Evolutionary conservation across 2,113 vertebrate genomes (phyloP).

Genomic region (Triplophysa tibetana): DNA sequence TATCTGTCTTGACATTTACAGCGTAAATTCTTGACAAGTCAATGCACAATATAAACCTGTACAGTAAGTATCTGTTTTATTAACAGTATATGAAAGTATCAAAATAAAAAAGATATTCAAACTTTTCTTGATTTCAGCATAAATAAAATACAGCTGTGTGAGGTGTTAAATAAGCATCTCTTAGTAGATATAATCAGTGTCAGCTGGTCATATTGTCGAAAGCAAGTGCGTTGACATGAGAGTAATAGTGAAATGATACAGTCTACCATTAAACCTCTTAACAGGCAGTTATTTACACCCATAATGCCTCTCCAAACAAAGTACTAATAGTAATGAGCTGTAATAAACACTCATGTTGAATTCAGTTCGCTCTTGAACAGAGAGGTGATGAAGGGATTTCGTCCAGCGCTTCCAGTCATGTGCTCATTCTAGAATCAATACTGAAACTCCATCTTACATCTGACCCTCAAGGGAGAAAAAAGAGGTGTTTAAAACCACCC

Average conservation of each 20-base stretch:
- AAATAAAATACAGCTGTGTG: not conserved
- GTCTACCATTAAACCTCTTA: conserved; percentile 51
- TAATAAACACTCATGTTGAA: conserved; percentile 12
- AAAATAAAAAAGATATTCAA: too few species aligned
- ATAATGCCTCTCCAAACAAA: conserved; percentile 6
- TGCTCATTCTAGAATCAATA: conserved; percentile 6
- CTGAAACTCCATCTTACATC: not conserved
- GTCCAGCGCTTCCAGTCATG: not conserved
- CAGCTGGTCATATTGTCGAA: not conserved
- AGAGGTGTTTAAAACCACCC: conserved; percentile 7
- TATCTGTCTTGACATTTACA: not conserved
- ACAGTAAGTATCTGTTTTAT: not conserved
- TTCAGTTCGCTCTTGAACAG: not conserved
- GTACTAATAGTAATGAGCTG: not conserved
- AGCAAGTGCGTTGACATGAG: not conserved
- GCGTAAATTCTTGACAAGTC: not conserved
- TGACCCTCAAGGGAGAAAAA: not conserved
- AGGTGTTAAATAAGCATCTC: not conserved
- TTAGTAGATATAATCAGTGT: not conserved
- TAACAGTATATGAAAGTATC: too few species aligned
- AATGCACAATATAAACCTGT: conserved; percentile 18
- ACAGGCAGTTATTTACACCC: not conserved
- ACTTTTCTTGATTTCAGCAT: too few species aligned
- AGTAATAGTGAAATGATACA: conserved; percentile 14
- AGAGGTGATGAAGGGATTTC: conserved; percentile 2